These are phyloP conservation scores for Trissolcus basalis DNA, from an alignment of 1,140 invertebrate genomes.

Conservation along the genomic window DNA sequence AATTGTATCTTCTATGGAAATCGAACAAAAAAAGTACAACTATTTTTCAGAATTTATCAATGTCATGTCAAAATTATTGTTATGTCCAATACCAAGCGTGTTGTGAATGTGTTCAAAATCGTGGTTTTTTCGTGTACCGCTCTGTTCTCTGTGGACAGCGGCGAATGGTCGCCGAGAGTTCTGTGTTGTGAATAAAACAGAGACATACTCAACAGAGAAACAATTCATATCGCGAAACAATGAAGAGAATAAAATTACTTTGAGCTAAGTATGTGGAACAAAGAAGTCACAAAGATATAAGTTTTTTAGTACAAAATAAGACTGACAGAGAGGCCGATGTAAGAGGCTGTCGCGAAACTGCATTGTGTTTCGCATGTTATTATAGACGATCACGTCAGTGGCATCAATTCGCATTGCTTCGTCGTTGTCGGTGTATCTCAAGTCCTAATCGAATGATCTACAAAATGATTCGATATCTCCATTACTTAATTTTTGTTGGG, in stretches of 20 bases:
- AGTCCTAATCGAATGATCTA: slow-evolving; percentile 22
- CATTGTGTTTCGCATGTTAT: slow-evolving; percentile 2
- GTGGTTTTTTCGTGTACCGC: too few relatives aligned
- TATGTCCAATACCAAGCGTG: too few relatives aligned
- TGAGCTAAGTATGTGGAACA: slow-evolving; percentile 8
- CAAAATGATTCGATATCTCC: slow-evolving; percentile 1
- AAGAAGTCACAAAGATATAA: slow-evolving; percentile 18
- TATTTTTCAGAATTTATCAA: too few relatives aligned
- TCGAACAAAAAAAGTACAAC: too few relatives aligned
- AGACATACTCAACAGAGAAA: neutral
- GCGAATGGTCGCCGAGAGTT: too few relatives aligned
- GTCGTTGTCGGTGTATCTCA: neutral
- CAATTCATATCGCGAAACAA: slow-evolving; percentile 32
- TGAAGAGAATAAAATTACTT: slow-evolving; percentile 21
- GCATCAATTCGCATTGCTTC: neutral
- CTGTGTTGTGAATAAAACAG: too few relatives aligned
- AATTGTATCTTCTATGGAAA: neutral
- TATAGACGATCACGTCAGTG: too few relatives aligned
- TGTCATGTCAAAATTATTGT: too few relatives aligned
- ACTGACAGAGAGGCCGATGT: slow-evolving; percentile 61
- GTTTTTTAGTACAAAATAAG: slow-evolving; percentile 69
- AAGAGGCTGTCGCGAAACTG: slow-evolving; percentile 8
- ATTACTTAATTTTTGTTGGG: neutral
- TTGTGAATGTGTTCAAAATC: too few relatives aligned
- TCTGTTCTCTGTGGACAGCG: too few relatives aligned